phyloP scores from a whole-genome alignment of 1,140 invertebrate species.

The Chironomus tepperi region DNA sequence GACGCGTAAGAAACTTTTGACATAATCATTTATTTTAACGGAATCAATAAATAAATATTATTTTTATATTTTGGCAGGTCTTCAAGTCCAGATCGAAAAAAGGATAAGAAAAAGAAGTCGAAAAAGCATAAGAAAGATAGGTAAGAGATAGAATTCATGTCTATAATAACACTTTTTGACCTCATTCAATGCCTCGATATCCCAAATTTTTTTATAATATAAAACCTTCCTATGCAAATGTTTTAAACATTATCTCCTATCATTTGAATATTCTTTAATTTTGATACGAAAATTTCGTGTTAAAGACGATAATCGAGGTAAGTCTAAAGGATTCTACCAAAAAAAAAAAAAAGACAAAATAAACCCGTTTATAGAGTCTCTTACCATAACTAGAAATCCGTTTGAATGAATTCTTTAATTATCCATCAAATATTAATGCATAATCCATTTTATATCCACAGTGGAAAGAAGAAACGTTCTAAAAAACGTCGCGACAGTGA shows the following conservation, averaged over 20 bases:
- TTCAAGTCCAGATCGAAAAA: slow-evolving; percentile 51
- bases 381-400: no score
- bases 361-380: no score
- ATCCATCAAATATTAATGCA: background rate
- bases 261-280: background rate
- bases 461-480: slow-evolving; percentile 47
- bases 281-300: background rate
- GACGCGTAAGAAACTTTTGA: slow-evolving; percentile 33
- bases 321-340: background rate
- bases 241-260: no score
- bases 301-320: background rate
- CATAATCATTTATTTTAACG: background rate
- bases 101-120: slow-evolving; percentile 57
- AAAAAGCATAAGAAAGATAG: slow-evolving; percentile 60
- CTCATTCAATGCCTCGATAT: background rate
- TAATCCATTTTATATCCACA: slow-evolving; percentile 21
- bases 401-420: background rate
- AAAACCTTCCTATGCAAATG: background rate
- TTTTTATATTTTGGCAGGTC: slow-evolving; percentile 38
- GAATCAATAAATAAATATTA: background rate
- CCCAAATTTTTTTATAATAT: background rate
- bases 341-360: no score
- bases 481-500: slow-evolving; percentile 35
- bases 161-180: background rate
- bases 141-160: slow-evolving; percentile 41